A percentile compares a stretch with the other conserved stretches of the same genome.
Conservation (phyloP, 2,113 vertebrate genomes). For the Ictalurus punctatus region DNA sequence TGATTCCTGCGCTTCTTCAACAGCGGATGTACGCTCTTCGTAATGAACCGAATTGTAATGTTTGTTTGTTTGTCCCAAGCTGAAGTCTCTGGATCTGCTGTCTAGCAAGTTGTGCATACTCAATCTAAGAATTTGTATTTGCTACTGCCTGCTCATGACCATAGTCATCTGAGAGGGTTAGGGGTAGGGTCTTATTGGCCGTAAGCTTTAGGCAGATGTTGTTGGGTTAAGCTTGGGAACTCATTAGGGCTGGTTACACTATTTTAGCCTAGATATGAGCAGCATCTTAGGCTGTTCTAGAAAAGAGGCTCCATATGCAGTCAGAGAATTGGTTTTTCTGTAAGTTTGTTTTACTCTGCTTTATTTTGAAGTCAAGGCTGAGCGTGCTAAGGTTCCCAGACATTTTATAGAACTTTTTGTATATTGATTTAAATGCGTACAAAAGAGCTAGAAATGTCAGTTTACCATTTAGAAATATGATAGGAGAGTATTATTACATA, state of each 20-base stretch:
- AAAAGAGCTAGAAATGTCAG: neutral
- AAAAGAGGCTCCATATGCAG: neutral
- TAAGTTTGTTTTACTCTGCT: neutral
- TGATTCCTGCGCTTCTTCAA: neutral
- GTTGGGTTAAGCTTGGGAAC: constrained; percentile 59
- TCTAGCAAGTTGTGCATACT: neutral
- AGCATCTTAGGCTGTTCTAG: neutral
- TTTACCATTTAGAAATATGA: neutral
- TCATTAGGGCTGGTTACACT: constrained; percentile 24
- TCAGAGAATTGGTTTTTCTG: too few relatives aligned
- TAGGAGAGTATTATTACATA: neutral
- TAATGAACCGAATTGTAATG: neutral
- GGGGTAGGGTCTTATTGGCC: neutral
- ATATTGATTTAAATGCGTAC: neutral
- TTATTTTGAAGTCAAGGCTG: neutral
- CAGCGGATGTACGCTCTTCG: neutral
- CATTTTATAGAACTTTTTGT: neutral
- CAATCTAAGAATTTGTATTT: neutral
- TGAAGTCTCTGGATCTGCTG: neutral
- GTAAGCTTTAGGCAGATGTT: neutral
- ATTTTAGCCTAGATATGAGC: neutral
- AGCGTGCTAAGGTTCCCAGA: neutral
- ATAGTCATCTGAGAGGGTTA: neutral
- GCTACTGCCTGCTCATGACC: neutral
- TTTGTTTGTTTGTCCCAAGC: neutral